phyloP scores from a whole-genome alignment of 2,113 vertebrate genomes.

The Heliornis fulica region DNA sequence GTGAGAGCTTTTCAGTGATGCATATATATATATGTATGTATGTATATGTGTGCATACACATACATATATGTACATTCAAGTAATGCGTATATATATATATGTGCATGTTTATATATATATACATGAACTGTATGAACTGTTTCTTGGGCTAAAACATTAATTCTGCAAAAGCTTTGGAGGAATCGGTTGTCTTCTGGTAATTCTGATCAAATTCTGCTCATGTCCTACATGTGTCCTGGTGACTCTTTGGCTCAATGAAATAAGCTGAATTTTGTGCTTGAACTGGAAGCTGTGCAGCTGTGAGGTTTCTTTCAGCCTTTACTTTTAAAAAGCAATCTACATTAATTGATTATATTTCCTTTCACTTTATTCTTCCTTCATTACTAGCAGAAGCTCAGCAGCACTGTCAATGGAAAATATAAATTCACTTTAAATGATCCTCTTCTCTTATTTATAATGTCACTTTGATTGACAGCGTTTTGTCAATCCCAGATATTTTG shows the following conservation, averaged over 20 bases:
- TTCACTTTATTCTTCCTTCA: background rate
- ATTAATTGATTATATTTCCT: background rate
- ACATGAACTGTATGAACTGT: background rate
- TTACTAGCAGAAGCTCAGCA: background rate
- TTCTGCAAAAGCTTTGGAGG: conserved; percentile 78
- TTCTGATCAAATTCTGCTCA: background rate
- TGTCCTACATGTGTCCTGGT: background rate
- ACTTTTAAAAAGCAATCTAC: background rate
- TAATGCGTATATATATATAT: background rate
- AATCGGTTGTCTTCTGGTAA: conserved; percentile 49
- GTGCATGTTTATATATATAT: background rate
- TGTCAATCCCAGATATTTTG: background rate
- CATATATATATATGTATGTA: too few relatives aligned
- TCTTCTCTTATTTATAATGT: background rate
- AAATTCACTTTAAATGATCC: background rate
- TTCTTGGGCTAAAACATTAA: background rate
- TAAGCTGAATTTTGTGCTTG: conserved; percentile 17
- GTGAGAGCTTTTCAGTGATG: background rate
- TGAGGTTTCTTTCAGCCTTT: background rate
- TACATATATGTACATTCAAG: background rate
- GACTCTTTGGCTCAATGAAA: background rate
- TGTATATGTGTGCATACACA: background rate
- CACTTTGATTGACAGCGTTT: background rate
- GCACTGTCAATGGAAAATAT: background rate
- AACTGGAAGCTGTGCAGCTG: background rate